Base-by-base conservation (phyloP, 1,140 invertebrate genomes). In the Eumaeus atala region DNA sequence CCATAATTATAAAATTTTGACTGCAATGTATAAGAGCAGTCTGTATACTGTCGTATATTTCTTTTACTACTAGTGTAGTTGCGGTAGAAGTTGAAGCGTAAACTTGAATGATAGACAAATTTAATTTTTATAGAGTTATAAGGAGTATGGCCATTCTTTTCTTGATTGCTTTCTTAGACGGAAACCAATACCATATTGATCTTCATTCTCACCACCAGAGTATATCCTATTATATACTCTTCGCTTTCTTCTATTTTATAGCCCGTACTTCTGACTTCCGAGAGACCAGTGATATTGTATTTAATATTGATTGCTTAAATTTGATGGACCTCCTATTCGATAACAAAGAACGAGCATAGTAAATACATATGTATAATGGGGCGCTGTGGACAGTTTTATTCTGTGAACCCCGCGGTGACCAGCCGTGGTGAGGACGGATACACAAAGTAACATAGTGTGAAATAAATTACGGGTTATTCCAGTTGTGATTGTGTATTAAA, bases 361-460 rank as follows among this genome's bases (percentile, higher is more conserved):
- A 40, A 2, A n/a, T 40, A 40, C 38, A 40, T 40, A 40, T 16
- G 14, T 40, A 40, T 40, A 40, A 3, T 11, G n/a, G n/a, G n/a
- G 10, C 4, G n/a, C 1, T n/a, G n/a, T 40, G 38, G 38, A 40
- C 11, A n/a, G 38, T 40, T 40, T 8, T 14, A 12, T 11, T 40
- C 38, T 14, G n/a, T 40, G 14, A 12, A 11, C 14, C 38, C 38
- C 12, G 38, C 38, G 38, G 38, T 40, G 38, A 40, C 38, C 38
- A 40, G 38, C 38, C 38, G 38, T 40, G 38, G 11, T 40, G 12
- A n/a, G 38, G 14, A n/a, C n/a, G n/a, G n/a, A n/a, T n/a, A n/a
- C n/a, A n/a, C 21, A 28, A 28, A 28, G 6, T 28, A 28, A 6
- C 21, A 28, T 28, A 28, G 21, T 28, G 21, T 28, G 21, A 28